Evolutionary conservation across 1,140 invertebrate genomes (phyloP), one percentile per base, ranked within the genome.

Genomic region (Drosophila sp.): DNA sequence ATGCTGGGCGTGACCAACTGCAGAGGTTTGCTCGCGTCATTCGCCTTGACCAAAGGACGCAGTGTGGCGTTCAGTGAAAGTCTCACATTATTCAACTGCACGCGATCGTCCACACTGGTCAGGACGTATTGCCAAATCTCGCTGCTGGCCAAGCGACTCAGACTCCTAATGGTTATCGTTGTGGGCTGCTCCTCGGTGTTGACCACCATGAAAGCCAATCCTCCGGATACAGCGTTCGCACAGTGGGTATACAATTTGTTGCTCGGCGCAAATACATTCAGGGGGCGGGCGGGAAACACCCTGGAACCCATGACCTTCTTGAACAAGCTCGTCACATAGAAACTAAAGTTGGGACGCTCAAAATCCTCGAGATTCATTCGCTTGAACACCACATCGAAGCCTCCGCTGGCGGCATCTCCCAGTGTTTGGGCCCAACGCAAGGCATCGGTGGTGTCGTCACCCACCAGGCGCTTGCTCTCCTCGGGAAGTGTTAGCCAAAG

Each of bases 261-360:
- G 61, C 58, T 83, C 0, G 84, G 80, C 1, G 76, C 55, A 23
- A 91, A 81, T 2, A 76, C 56, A 30, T 85, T 83, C 8, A 91
- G 66, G 0, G 90, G 90, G 4, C 80, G 61, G 1, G 91, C 84
- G 0, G 84, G 87, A 54, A 92, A 92, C 0, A 92, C 91, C 1
- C 86, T 60, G 0, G 90, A 90, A 4, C 91, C 91, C 91, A 92
- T 92, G 1, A 92, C 80, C 69, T 91, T 90, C 55, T 92, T 92
- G 35, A 92, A 92, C 4, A 92, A 7, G 0, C 79, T 76, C 2
- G 90, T 91, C 27, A 91, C 77, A 63, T 82, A 92, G 35, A 90
- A 78, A 40, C 87, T 82, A 10, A 76, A 85, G 44, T 76, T 90
- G 47, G 91, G 87, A 0, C 63, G 47, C 55, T 90, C 71, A 3